Percentiles rank a stretch among this genome's conserved stretches.
These are phyloP conservation scores for Dasysyrphus tricinctus DNA, from an alignment of 2,888 invertebrate genomes.

Conservation along the genomic window DNA sequence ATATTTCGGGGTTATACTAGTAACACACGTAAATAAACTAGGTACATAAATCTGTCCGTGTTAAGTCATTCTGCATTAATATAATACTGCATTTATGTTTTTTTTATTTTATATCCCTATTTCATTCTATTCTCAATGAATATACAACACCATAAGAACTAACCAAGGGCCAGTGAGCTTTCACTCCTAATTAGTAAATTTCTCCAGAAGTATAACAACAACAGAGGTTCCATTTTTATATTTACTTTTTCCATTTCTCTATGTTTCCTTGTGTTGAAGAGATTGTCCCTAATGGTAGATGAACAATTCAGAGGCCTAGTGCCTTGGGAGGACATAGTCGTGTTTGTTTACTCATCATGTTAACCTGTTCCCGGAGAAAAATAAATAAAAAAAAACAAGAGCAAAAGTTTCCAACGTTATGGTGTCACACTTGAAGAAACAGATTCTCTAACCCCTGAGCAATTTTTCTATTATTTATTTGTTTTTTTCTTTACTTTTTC, in stretches of 20 bases:
- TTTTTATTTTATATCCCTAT: not conserved
- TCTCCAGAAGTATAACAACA: slow-evolving; percentile 10
- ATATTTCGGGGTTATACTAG: no score
- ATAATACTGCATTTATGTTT: not conserved
- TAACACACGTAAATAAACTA: no score
- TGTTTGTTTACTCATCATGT: slow-evolving; percentile 23
- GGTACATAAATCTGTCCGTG: no score
- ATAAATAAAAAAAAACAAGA: not conserved
- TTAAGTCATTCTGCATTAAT: no score
- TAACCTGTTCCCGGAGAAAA: slow-evolving; percentile 26
- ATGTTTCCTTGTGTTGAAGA: not conserved
- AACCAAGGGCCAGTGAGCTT: slow-evolving; percentile 49
- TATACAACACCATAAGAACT: not conserved
- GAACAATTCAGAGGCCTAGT: slow-evolving; percentile 5
- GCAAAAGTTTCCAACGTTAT: not conserved
- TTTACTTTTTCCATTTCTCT: slow-evolving; percentile 27
- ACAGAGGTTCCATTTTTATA: not conserved
- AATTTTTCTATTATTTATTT: not conserved
- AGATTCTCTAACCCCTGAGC: not conserved
- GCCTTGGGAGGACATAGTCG: slow-evolving; percentile 3
- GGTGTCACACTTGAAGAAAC: slow-evolving; percentile 32
- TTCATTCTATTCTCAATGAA: not conserved
- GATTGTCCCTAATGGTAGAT: not conserved
- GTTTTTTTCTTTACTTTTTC: not conserved
- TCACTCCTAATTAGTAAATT: slow-evolving; percentile 58